Evolutionary conservation across 1,140 invertebrate genomes (phyloP), one percentile per base, ranked within the genome.

Genomic region (Lordiphosa stackelbergi): DNA sequence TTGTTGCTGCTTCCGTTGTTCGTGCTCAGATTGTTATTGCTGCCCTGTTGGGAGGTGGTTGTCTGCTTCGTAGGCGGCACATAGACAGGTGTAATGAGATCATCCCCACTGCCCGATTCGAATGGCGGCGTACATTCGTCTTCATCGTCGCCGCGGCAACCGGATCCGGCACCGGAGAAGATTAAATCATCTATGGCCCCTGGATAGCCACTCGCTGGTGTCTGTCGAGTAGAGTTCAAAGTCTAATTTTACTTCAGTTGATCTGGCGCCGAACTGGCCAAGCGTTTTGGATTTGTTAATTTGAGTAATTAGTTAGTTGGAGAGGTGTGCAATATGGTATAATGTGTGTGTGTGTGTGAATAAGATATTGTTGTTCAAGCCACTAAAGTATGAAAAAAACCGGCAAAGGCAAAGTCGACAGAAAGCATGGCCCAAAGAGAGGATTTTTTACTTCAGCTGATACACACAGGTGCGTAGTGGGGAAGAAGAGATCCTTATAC

Each of bases 81-180:
- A 88, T 96, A 97, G 0, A 97, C 95, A 0, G 96, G 96, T 0
- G 96, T 97, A 48, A 97, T 96, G 10, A 97, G 90, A 84, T 97
- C 95, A 86, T 96, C 95, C 75, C 94, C 94, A 48, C 93, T 93
- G 35, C 93, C 94, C 10, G 93, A 91, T 69, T 95, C 94, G 46
- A 94, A 94, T 36, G 94, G 90, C 5, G 95, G 94, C 24, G 93
- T 94, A 71, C 95, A 96, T 84, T 95, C 94, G 70, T 94, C 93
- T 85, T 97, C 95, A 81, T 95, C 94, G 77, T 95, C 94, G 60
- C 94, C 93, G 28, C 93, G 91, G 85, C 95, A 97, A 0, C 95
- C 95, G 10, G 95, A 96, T 8, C 95, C 95, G 5, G 95, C 95
- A 12, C 95, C 95, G 4, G 95, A 96, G 87, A 95, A 96, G 54